Conservation (phyloP, 2,113 vertebrate species). For the Nymphicus hollandicus region DNA sequence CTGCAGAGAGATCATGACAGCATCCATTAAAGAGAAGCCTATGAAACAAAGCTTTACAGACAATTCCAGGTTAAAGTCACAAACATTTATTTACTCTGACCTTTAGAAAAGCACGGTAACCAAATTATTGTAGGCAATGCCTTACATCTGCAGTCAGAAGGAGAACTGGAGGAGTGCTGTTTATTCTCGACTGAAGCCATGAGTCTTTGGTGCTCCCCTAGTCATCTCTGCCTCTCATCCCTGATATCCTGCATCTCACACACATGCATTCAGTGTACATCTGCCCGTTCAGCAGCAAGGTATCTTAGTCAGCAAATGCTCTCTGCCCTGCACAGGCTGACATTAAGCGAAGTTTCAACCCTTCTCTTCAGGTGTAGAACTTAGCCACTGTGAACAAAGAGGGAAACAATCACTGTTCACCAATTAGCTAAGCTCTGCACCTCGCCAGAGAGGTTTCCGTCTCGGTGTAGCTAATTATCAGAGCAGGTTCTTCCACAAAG, state of each 20-base stretch:
- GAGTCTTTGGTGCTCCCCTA: not conserved
- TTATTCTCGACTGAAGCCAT: not conserved
- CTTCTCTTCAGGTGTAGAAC: slow-evolving; percentile 99
- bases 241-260: not conserved
- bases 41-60: slow-evolving; percentile 8
- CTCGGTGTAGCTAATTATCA: slow-evolving; percentile 37
- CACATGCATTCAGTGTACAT: not conserved
- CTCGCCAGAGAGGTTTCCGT: slow-evolving; percentile 85
- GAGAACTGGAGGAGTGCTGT: not conserved
- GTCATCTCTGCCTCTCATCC: not conserved
- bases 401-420: slow-evolving; percentile 99
- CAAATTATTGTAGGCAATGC: not conserved
- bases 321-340: slow-evolving; percentile 21
- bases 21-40: not conserved
- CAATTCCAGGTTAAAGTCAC: not conserved
- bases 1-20: not conserved
- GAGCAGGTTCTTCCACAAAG: slow-evolving; percentile 35
- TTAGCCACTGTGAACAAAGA: slow-evolving; percentile 99
- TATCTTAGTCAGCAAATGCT: not conserved
- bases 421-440: slow-evolving; percentile 99
- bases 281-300: not conserved
- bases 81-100: not conserved
- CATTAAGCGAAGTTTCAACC: slow-evolving; percentile 66
- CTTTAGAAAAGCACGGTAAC: not conserved
- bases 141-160: not conserved